phyloP scores from a whole-genome alignment of 2,797 vertebrate genomes.

The Miichthys miiuy region DNA sequence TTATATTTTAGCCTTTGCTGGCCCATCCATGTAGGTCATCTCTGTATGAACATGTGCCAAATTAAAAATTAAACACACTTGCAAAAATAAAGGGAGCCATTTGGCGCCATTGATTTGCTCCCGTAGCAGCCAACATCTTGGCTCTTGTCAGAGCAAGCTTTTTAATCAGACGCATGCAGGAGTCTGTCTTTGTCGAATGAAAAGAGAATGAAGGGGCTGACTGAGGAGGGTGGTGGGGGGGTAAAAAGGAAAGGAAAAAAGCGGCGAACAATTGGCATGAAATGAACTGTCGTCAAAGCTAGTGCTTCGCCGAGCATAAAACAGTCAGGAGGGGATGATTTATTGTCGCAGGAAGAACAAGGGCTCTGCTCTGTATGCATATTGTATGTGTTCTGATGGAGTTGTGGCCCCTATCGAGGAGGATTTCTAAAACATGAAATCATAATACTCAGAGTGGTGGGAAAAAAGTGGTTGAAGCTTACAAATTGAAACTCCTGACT shows the following conservation, averaged over 20 bases:
- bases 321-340: constrained; percentile 73
- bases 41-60: constrained; percentile 1
- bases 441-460: constrained; percentile 27
- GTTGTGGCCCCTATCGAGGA: constrained; percentile 31
- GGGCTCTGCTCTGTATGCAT: constrained; percentile 62
- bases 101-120: constrained; percentile 41
- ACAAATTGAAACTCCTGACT: constrained; percentile 52
- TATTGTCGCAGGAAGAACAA: constrained; percentile 68
- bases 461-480: constrained; percentile 17
- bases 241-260: constrained; percentile 24
- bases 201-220: constrained; percentile 45
- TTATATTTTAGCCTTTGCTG: not conserved
- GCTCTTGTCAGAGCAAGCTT: constrained; percentile 55
- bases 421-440: constrained; percentile 51
- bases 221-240: not conserved
- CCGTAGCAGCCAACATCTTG: constrained; percentile 28
- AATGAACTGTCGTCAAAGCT: constrained; percentile 78
- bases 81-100: constrained; percentile 14
- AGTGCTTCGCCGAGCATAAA: constrained; percentile 70
- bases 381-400: constrained; percentile 62
- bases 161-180: constrained; percentile 69
- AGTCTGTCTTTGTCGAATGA: constrained; percentile 59
- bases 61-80: constrained; percentile 48
- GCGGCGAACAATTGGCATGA: constrained; percentile 73
- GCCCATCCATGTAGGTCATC: not conserved